A percentile compares a stretch with the other conserved stretches of the same genome.
These are phyloP conservation scores for Cheiracanthium punctorium DNA, from an alignment of 2,888 invertebrate genomes.

Conservation along the genomic window DNA sequence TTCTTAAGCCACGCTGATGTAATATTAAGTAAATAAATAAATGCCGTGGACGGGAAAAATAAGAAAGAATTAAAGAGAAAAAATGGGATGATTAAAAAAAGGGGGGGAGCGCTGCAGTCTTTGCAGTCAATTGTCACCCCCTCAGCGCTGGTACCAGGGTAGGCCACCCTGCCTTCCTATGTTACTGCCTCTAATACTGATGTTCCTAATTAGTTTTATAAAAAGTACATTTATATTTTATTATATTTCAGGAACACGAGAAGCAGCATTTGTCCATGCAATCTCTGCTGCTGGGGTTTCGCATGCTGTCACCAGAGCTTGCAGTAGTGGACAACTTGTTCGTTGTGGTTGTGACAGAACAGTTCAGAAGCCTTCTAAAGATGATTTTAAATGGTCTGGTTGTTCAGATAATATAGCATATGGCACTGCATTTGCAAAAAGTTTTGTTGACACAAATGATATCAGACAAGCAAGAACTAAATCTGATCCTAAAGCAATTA, in stretches of 20 bases:
- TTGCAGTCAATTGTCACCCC: too few relatives aligned
- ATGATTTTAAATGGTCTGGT: slow-evolving; percentile 76
- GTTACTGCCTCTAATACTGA: too few relatives aligned
- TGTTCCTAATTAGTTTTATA: too few relatives aligned
- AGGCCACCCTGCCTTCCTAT: too few relatives aligned
- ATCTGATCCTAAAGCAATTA: slow-evolving; percentile 74
- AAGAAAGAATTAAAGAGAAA: too few relatives aligned
- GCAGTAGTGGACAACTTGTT: slow-evolving; percentile 74
- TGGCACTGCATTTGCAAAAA: slow-evolving; percentile 75
- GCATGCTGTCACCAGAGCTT: slow-evolving; percentile 75
- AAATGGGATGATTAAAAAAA: too few relatives aligned
- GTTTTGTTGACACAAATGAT: slow-evolving; percentile 75
- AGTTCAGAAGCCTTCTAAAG: slow-evolving; percentile 73
- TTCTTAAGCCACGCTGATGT: too few relatives aligned
- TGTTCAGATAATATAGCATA: slow-evolving; percentile 76
- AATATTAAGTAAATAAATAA: too few relatives aligned
- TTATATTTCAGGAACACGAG: slow-evolving; percentile 71
- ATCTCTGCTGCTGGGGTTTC: slow-evolving; percentile 72
- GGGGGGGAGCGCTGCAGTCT: too few relatives aligned
- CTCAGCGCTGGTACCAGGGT: too few relatives aligned
- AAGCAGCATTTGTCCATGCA: slow-evolving; percentile 72
- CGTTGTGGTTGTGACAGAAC: slow-evolving; percentile 77
- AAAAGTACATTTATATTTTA: too few relatives aligned
- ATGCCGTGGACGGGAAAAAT: too few relatives aligned
- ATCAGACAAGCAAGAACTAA: slow-evolving; percentile 71